Evolutionary conservation across 2,888 invertebrate species (phyloP).

Genomic region (Cerastoderma edule): DNA sequence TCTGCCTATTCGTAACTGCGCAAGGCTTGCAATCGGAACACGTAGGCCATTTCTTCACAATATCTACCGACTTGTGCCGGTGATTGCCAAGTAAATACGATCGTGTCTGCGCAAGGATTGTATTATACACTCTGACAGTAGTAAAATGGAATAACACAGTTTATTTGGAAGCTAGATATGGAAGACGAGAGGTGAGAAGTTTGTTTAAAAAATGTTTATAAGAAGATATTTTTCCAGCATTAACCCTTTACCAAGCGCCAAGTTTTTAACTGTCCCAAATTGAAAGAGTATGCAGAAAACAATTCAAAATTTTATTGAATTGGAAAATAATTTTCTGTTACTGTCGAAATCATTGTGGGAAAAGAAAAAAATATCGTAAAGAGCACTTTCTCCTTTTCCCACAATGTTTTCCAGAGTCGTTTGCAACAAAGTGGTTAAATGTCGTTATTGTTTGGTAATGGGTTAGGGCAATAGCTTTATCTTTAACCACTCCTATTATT

Average conservation of each 20-base stretch:
- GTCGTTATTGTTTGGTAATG: not conserved
- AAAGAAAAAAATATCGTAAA: not conserved
- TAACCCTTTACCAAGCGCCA: too few relatives aligned
- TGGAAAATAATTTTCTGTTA: not conserved
- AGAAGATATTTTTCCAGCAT: not conserved
- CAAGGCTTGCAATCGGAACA: too few relatives aligned
- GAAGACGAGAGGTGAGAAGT: not conserved
- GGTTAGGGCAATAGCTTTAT: too few relatives aligned
- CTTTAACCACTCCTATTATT: too few relatives aligned
- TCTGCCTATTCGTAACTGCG: too few relatives aligned
- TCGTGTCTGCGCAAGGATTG: too few relatives aligned
- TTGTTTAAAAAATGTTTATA: not conserved
- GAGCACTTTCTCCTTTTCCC: slow-evolving; percentile 6
- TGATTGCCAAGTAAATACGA: too few relatives aligned
- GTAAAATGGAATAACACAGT: too few relatives aligned
- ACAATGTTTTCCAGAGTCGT: not conserved
- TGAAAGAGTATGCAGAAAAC: not conserved
- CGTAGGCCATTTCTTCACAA: too few relatives aligned
- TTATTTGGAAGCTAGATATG: slow-evolving; percentile 79
- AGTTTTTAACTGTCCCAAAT: too few relatives aligned
- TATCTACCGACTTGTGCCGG: too few relatives aligned
- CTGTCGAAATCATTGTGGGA: not conserved
- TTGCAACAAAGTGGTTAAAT: not conserved
- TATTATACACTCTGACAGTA: too few relatives aligned
- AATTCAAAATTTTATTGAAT: not conserved